Percentiles rank a stretch among this genome's conserved stretches.
phyloP scores from a whole-genome alignment of 2,888 invertebrate species.

The Chaetoderma sp. region DNA sequence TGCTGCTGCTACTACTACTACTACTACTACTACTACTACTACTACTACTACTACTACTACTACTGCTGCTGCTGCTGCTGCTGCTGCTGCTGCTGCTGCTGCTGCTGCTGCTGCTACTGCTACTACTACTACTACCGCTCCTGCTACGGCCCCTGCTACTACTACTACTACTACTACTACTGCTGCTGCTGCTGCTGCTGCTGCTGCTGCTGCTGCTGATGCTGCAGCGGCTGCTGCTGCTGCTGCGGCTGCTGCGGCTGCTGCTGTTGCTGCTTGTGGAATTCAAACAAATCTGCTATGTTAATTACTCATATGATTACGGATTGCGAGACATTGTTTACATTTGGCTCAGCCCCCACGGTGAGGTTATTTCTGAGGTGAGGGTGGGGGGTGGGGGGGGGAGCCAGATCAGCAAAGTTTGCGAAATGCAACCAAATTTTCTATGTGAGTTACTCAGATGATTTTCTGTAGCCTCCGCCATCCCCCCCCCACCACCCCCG shows the following conservation, averaged over 20 bases:
- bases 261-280: background rate
- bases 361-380: background rate
- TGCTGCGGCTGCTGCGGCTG: too few relatives aligned
- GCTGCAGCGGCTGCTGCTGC: too few relatives aligned
- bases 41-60: conserved; percentile 18
- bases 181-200: background rate
- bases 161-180: conserved; percentile 19
- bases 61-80: conserved; percentile 4
- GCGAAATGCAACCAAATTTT: background rate
- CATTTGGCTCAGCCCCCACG: too few relatives aligned
- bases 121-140: conserved; percentile 13
- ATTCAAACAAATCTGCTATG: too few relatives aligned
- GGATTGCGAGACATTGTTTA: too few relatives aligned
- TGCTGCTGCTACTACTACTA: conserved; percentile 5
- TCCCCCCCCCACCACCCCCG: too few relatives aligned
- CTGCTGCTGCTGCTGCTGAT: too few relatives aligned
- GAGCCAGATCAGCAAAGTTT: background rate
- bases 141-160: conserved; percentile 18
- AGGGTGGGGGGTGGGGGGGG: too few relatives aligned
- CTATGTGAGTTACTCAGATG: background rate
- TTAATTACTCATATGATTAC: too few relatives aligned
- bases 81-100: conserved; percentile 19
- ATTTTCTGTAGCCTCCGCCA: too few relatives aligned
- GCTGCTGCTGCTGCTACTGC: conserved; percentile 2
- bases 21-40: conserved; percentile 22